A percentile compares a stretch with the other conserved stretches of the same genome.
phyloP scores from a whole-genome alignment of 2,797 vertebrate genomes.

The Eospalax fontanierii region DNA sequence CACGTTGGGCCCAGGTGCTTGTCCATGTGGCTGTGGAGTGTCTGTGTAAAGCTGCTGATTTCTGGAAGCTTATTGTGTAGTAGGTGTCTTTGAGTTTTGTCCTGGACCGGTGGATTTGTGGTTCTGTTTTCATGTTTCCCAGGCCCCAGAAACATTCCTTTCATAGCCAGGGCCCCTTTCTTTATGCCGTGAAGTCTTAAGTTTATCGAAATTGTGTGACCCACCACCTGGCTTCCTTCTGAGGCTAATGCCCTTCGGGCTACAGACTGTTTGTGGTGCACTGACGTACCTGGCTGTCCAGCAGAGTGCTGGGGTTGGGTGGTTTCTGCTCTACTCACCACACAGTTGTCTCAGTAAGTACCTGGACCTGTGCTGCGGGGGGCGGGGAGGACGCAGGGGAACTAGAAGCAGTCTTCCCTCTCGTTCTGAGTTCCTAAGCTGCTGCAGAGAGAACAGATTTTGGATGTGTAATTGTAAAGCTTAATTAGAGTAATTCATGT shows the following conservation, averaged over 20 bases:
- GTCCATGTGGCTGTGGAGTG: too few species aligned
- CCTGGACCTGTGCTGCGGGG: not conserved
- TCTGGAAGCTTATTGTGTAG: too few species aligned
- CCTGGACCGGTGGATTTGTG: too few species aligned
- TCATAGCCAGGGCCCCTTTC: too few species aligned
- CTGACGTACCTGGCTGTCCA: accelerated
- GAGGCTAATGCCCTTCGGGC: accelerated
- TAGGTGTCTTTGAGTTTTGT: too few species aligned
- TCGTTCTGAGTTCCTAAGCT: not conserved
- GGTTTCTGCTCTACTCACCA: not conserved
- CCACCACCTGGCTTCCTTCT: accelerated
- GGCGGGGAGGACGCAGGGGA: accelerated
- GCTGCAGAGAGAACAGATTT: not conserved
- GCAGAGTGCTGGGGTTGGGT: not conserved
- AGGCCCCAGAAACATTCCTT: too few species aligned
- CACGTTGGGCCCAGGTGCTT: too few species aligned
- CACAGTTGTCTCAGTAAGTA: accelerated
- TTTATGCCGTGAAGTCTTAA: too few species aligned
- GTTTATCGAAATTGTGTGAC: too few species aligned
- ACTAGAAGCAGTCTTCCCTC: not conserved
- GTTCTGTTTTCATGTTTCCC: too few species aligned
- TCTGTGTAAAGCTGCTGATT: too few species aligned
- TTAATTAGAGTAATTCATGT: not conserved
- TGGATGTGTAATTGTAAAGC: not conserved
- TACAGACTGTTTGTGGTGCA: too few species aligned